Percentiles rank a stretch among this genome's conserved stretches.
phyloP scores from a whole-genome alignment of 2,888 invertebrate species.

The Drosophila fulvimacula region DNA sequence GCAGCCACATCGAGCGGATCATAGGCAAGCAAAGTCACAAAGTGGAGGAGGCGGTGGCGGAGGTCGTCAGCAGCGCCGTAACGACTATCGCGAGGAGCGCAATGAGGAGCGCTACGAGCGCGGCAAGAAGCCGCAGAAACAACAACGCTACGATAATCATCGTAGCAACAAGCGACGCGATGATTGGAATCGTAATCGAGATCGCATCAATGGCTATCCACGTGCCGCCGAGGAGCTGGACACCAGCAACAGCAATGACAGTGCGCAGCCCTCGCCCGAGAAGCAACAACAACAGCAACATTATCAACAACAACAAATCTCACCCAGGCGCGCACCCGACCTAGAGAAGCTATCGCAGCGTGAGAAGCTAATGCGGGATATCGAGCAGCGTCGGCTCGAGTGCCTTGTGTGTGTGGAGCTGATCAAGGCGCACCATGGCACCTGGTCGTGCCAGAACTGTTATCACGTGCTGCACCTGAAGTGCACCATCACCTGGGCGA shows the following conservation, averaged over 20 bases:
- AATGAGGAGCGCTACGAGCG: conserved; percentile 64
- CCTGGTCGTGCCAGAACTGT: conserved; percentile 97
- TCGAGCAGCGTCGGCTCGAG: conserved; percentile 93
- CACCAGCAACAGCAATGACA: conserved; percentile 82
- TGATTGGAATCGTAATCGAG: conserved; percentile 84
- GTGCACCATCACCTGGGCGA: conserved; percentile 96
- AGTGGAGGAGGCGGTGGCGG: conserved; percentile 13
- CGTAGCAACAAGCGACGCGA: conserved; percentile 83
- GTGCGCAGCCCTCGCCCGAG: conserved; percentile 81
- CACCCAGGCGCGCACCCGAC: conserved; percentile 65
- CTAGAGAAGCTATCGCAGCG: conserved; percentile 88
- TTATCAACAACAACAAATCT: conserved; percentile 50
- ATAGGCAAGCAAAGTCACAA: conserved; percentile 18
- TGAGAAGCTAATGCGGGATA: conserved; percentile 93
- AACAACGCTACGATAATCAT: conserved; percentile 83
- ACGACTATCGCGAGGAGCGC: conserved; percentile 56
- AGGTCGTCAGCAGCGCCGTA: conserved; percentile 49
- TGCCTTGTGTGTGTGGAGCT: conserved; percentile 97
- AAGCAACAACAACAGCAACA: conserved; percentile 64
- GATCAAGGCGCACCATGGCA: conserved; percentile 91
- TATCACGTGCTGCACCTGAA: conserved; percentile 96
- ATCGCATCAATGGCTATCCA: conserved; percentile 80
- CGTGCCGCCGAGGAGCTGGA: conserved; percentile 79
- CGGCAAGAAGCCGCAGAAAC: conserved; percentile 77
- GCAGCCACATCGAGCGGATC: conserved; percentile 10